Conservation (phyloP, 2,888 invertebrate genomes). For the Machimus rusticus region DNA sequence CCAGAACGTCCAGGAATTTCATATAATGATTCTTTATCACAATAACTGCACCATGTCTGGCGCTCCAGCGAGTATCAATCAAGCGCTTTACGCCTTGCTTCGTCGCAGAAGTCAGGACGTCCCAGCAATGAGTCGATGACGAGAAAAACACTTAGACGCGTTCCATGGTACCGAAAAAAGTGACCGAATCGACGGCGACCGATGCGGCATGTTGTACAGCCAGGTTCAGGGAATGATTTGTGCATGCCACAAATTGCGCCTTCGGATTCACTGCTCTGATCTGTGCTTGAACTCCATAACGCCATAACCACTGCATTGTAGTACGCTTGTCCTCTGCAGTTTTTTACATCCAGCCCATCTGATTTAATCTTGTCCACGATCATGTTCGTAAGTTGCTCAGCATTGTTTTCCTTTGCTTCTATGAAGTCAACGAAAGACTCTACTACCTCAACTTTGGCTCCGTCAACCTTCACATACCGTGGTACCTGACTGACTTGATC, state of each 20-base stretch:
- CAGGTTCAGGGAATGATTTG: constrained; percentile 41
- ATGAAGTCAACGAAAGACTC: constrained; percentile 31
- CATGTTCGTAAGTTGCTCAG: constrained; percentile 32
- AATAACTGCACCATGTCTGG: background rate
- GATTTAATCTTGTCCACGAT: constrained; percentile 19
- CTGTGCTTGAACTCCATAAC: constrained; percentile 3
- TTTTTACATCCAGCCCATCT: constrained; percentile 22
- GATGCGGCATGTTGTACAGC: background rate
- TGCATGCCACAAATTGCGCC: constrained; percentile 35
- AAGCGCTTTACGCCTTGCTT: constrained; percentile 39
- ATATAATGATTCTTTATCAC: background rate
- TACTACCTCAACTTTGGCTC: no score
- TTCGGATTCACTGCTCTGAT: constrained; percentile 35
- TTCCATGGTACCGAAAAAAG: constrained; percentile 41
- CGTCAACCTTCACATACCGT: no score
- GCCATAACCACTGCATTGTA: constrained; percentile 28
- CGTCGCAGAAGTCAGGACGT: constrained; percentile 39
- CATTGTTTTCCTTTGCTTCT: constrained; percentile 25
- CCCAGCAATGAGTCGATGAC: constrained; percentile 41
- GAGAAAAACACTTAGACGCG: constrained; percentile 27
- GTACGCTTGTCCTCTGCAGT: constrained; percentile 39
- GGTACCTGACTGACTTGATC: no score
- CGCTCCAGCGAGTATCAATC: no score
- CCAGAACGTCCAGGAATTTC: background rate
- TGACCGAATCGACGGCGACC: background rate